Percentiles rank a stretch among this genome's conserved stretches.
phyloP scores from a whole-genome alignment of 2,113 vertebrate species.

The Bubo bubo region DNA sequence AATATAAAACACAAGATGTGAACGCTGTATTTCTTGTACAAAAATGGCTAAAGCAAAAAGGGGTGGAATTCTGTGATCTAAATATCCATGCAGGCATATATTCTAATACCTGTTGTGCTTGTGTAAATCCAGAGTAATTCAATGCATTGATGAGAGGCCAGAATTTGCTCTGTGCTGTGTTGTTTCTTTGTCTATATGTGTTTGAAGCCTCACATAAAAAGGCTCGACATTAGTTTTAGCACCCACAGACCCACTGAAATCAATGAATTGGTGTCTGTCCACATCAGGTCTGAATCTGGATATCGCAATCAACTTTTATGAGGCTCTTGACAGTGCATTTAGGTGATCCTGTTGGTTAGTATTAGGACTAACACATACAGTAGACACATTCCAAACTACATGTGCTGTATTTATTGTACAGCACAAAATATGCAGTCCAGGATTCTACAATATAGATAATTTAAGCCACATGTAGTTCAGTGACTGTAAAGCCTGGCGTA shows the following conservation, averaged over 20 bases:
- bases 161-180: neutral
- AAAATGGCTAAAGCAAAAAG: neutral
- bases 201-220: neutral
- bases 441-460: constrained; percentile 2
- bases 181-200: neutral
- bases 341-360: neutral
- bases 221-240: neutral
- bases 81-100: neutral
- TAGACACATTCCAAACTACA: neutral
- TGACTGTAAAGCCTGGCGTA: neutral
- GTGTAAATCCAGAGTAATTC: neutral
- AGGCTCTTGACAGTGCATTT: neutral
- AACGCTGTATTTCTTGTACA: neutral
- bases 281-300: neutral
- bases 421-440: neutral
- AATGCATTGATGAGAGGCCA: neutral
- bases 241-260: neutral
- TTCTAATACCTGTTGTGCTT: neutral
- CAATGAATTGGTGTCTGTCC: neutral
- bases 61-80: neutral
- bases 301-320: constrained; percentile 15
- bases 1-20: neutral
- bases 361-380: neutral
- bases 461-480: constrained; percentile 16
- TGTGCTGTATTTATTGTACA: neutral